Evolutionary conservation across 2,797 vertebrate species (phyloP).

Genomic region (Myiotriccus ornatus): DNA sequence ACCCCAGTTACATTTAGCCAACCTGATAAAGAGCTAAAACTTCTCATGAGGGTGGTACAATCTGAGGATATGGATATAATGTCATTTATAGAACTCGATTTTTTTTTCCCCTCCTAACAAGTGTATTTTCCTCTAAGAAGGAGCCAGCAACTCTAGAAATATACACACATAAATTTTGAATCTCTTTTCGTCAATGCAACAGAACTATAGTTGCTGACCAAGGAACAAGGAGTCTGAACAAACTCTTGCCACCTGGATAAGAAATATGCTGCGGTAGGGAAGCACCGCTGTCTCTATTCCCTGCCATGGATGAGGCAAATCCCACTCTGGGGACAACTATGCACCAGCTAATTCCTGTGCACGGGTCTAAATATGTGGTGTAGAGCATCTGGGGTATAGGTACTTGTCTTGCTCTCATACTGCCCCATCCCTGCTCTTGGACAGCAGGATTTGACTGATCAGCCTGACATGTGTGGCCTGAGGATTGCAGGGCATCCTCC

Average conservation of each 20-base stretch:
- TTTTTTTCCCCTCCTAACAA: neutral
- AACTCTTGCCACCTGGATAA: neutral
- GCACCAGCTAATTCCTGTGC: neutral
- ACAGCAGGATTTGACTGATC: neutral
- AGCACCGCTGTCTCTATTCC: neutral
- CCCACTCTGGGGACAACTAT: rapidly evolving
- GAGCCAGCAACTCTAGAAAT: neutral
- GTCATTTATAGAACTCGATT: neutral
- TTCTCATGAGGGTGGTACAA: neutral
- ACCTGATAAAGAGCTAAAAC: neutral
- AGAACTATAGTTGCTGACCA: neutral
- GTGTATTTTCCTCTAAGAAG: neutral
- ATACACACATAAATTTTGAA: neutral
- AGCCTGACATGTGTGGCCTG: neutral
- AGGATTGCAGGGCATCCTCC: neutral
- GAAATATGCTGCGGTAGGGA: neutral
- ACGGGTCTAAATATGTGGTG: neutral
- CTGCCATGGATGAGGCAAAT: neutral
- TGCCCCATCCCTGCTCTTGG: neutral
- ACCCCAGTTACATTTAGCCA: neutral
- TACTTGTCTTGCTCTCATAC: neutral
- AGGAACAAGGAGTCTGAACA: neutral
- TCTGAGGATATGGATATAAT: neutral
- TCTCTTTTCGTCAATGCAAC: neutral
- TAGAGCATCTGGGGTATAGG: rapidly evolving